phyloP scores from a whole-genome alignment of 2,113 vertebrate genomes.

The Apteryx mantelli region DNA sequence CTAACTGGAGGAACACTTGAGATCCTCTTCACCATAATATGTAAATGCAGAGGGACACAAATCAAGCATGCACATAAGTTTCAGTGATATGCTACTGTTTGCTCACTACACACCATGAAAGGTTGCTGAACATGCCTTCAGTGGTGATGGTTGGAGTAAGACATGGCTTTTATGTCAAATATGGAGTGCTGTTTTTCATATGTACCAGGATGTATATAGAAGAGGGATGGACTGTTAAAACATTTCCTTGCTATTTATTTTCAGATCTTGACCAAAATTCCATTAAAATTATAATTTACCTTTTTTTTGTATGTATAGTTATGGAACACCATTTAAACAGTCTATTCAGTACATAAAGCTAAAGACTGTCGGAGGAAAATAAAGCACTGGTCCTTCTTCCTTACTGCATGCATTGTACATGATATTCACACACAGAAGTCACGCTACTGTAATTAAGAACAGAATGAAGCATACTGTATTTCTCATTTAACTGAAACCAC shows the following conservation, averaged over 20 bases:
- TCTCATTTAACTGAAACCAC: background rate
- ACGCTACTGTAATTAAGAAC: background rate
- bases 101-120: background rate
- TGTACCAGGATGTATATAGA: background rate
- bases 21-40: background rate
- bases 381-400: background rate
- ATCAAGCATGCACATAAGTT: background rate
- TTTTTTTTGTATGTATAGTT: background rate
- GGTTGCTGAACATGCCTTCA: background rate
- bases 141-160: background rate
- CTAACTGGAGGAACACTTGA: background rate
- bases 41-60: background rate
- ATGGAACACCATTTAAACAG: background rate
- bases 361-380: background rate
- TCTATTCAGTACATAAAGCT: background rate
- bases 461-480: background rate
- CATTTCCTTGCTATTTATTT: background rate
- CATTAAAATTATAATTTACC: background rate
- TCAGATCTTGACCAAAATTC: background rate
- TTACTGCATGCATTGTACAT: background rate
- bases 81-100: background rate
- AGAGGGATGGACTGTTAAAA: background rate
- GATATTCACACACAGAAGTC: background rate
- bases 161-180: background rate
- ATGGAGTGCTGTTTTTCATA: rapidly evolving